These are phyloP conservation scores for Carcharodon carcharias DNA, from an alignment of 2,797 vertebrate genomes.

Conservation along the genomic window DNA sequence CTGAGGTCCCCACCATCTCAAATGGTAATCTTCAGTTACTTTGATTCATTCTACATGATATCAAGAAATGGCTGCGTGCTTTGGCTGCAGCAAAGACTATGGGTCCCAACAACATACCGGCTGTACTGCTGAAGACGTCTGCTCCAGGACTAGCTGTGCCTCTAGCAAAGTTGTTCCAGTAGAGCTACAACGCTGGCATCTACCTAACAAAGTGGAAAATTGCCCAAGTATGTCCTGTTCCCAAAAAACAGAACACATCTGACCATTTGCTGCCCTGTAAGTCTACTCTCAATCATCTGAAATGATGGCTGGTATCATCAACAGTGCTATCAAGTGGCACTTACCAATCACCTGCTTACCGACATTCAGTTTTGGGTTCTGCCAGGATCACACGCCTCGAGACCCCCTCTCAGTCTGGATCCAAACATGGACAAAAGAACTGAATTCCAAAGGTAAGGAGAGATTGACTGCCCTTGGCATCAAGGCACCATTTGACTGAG, in stretches of 20 bases:
- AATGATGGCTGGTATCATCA: background rate
- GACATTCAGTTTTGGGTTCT: background rate
- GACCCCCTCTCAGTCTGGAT: background rate
- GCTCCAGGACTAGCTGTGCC: too few species aligned
- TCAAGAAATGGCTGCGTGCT: too few species aligned
- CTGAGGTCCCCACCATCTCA: too few species aligned
- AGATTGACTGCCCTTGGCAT: background rate
- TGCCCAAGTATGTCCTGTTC: background rate
- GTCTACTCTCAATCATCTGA: background rate
- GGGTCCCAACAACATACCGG: too few species aligned
- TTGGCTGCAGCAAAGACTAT: too few species aligned
- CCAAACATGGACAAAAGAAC: background rate
- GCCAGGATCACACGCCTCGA: background rate
- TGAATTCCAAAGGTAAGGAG: background rate
- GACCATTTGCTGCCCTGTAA: background rate
- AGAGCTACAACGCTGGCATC: too few species aligned
- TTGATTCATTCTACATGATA: too few species aligned
- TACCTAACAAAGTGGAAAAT: too few species aligned
- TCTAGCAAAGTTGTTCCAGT: too few species aligned
- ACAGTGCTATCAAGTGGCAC: background rate
- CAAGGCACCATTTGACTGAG: background rate
- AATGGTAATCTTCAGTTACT: too few species aligned
- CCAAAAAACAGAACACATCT: background rate
- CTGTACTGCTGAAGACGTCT: too few species aligned
- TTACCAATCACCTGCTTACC: background rate